Conservation (phyloP, 2,797 vertebrate genomes). For the Mormyrus hasselquistii region DNA sequence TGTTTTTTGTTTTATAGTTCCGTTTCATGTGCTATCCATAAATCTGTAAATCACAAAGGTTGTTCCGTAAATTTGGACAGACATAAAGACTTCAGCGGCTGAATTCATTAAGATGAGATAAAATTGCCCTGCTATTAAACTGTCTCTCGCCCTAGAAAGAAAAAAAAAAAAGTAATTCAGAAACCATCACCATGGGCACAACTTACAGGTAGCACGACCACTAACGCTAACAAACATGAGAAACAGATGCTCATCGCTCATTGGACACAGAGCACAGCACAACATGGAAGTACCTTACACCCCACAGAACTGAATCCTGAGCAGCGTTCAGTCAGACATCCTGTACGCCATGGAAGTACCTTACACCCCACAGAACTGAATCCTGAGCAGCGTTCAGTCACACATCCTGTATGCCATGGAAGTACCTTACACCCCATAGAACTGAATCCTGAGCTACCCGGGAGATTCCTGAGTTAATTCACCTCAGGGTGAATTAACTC, state of each 20-base stretch:
- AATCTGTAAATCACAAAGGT: neutral
- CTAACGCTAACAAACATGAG: neutral
- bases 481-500: neutral
- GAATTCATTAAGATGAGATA: slow-evolving; percentile 12
- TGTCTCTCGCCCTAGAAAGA: neutral
- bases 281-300: neutral
- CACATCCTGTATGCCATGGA: too few relatives aligned
- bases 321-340: neutral
- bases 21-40: neutral
- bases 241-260: neutral
- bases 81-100: slow-evolving; percentile 7
- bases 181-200: neutral
- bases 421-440: too few relatives aligned
- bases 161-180: neutral
- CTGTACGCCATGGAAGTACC: neutral
- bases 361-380: neutral
- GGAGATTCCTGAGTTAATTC: neutral
- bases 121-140: neutral
- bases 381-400: too few relatives aligned
- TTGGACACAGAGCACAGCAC: neutral
- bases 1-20: neutral
- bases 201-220: neutral
- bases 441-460: neutral
- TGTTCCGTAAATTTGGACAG: neutral
- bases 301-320: neutral